Conservation (phyloP, 2,113 vertebrate genomes). For the Rattus rattus region DNA sequence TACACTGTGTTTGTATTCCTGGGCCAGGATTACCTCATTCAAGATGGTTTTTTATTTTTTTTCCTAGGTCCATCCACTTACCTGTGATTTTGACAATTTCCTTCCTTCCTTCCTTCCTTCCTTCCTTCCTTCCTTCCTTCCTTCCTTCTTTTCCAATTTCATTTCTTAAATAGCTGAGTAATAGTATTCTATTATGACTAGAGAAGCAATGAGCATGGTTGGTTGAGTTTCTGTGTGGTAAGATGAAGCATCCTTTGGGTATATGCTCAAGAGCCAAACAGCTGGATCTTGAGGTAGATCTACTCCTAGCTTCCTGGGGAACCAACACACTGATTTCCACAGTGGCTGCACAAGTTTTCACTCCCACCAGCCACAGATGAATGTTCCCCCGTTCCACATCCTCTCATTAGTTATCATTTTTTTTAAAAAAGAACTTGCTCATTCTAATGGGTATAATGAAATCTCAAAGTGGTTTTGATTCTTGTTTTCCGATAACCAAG, state of each 20-base stretch:
- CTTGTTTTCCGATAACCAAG: background rate
- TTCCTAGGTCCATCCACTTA: background rate
- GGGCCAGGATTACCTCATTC: background rate
- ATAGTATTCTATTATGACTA: background rate
- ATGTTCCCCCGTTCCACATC: background rate
- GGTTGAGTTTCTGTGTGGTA: background rate
- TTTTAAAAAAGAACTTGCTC: background rate
- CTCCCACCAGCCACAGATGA: background rate
- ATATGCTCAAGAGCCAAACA: background rate
- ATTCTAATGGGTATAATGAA: background rate
- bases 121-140: no score
- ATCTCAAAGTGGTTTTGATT: background rate
- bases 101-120: no score
- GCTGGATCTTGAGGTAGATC: background rate
- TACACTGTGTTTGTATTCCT: background rate
- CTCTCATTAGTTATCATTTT: background rate
- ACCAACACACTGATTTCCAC: background rate
- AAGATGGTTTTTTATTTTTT: background rate
- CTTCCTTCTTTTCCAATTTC: no score
- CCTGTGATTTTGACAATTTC: background rate
- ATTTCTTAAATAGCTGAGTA: background rate
- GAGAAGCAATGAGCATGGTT: background rate
- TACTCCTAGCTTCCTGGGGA: background rate
- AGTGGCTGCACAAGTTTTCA: background rate
- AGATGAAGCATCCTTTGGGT: background rate